Evolutionary conservation across 2,797 vertebrate genomes (phyloP).

Genomic region (Platyrinchus mystaceus): DNA sequence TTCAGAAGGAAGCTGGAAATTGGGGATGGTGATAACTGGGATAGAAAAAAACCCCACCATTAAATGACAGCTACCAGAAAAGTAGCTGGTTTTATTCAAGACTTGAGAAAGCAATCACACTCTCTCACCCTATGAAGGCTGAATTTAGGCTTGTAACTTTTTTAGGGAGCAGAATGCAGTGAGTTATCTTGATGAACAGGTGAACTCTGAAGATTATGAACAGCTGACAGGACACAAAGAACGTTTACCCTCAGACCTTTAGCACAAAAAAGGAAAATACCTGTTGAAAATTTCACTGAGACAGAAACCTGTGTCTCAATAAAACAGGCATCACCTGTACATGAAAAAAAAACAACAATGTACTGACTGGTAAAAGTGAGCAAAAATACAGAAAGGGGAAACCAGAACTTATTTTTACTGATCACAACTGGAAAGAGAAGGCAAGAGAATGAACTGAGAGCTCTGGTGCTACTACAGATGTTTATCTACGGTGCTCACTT

Average conservation of each 20-base stretch:
- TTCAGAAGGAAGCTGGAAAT: background rate
- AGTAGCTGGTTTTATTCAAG: background rate
- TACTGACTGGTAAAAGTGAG: background rate
- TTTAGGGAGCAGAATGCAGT: background rate
- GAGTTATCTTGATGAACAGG: background rate
- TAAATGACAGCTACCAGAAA: background rate
- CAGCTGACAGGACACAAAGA: background rate
- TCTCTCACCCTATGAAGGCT: background rate
- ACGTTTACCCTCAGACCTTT: background rate
- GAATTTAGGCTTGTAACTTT: background rate
- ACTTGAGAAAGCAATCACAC: background rate
- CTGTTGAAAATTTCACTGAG: background rate
- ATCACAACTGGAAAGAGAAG: background rate
- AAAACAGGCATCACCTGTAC: fast-evolving
- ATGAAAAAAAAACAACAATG: background rate
- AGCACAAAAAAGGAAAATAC: background rate
- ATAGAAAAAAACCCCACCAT: fast-evolving
- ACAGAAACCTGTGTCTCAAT: background rate
- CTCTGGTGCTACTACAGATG: background rate
- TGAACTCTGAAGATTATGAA: background rate
- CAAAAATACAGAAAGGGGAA: background rate
- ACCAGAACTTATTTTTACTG: background rate
- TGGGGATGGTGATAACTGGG: background rate
- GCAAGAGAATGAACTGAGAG: background rate
- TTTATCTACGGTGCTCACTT: background rate